Evolutionary conservation across 1,140 invertebrate species (phyloP), one percentile per base, ranked within the genome.

Genomic region (Parapsyche elsis): DNA sequence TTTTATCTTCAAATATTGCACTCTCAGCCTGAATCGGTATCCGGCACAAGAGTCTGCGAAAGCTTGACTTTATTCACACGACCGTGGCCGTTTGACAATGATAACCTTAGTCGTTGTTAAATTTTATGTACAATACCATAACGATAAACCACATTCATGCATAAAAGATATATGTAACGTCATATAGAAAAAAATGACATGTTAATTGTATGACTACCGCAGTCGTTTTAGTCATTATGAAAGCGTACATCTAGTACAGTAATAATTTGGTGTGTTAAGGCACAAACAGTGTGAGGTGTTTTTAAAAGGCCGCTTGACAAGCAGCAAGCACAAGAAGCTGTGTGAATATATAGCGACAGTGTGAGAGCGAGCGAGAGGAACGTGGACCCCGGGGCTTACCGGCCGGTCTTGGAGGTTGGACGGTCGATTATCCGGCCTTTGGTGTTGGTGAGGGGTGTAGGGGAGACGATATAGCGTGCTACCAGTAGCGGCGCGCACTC

Each of bases 351-450:
- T 23, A 64, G 78, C 76, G 71, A 75, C 45, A 80, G 70, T 49
- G 79, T 76, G 79, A 83, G 79, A 79, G 76, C 75, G 77, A 74
- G 53, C 78, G 61, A 53, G 14, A 64, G 53, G 77, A 46, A 83
- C 81, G 76, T 77, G 81, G 81, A 83, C 81, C 79, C 81, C 81
- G 73, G 59, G 79, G 81, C 81, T 83, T 83, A 83, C 81, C 81
- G 77, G 80, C 70, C 67, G 80, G 78, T 61, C 70, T 71, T 53
- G 64, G 38, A 14, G 23, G 57, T 64, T 23, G 76, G 53, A 67
- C 16, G 76, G 64, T 64, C 9, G 76, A 70, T 78, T 64, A 26
- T 78, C 76, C 30, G 76, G 57, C 61, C 61, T 16, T 71, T 59
- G 78, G 45, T 59, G 78, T 59, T 61, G 30, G 26, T 79, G 30